Base-by-base conservation (phyloP, 1,140 invertebrate species). In the Drosophila orosa region DNA sequence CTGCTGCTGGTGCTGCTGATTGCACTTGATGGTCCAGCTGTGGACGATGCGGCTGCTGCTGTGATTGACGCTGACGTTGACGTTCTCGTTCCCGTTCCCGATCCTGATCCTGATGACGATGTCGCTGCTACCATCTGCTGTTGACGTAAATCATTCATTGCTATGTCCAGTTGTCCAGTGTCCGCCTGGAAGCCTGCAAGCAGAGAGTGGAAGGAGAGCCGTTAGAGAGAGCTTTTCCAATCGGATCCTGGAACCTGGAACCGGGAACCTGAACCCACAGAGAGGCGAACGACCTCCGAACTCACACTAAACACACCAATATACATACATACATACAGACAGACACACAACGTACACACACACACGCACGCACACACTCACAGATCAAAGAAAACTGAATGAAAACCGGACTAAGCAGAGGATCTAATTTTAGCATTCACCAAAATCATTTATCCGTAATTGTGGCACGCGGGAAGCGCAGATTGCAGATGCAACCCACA, bases 91-190 rank as follows among this genome's bases (percentile, higher is more conserved):
- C 60, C 33, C 63, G 72, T 59, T 79, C 60, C 73, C 78, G 77
- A 56, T 69, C 44, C 71, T 29, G 68, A 69, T 69, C 57, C 62
- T 52, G 85, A 77, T 78, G 87, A 83, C 76, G 74, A 82, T 81
- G 77, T 84, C 76, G 76, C 83, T 87, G 80, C 84, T 84, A 89
- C 83, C 83, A 85, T 69, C 78, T 91, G 84, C 54, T 91, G 84
- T 54, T 86, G 86, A 73, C 82, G 87, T 90, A 90, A 90, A 84
- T 90, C 87, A 90, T 90, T 90, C 87, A 90, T 90, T 90, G 82
- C 86, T 87, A 61, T 65, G 25, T 77, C 45, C 72, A 61, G 72
- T 83, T 87, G 61, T 87, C 84, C 83, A 63, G 57, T 80, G 74
- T 74, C 72, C 65, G 45, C 73, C 72, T 74, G 71, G 8, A 65